Evolutionary conservation across 2,888 invertebrate species (phyloP), one percentile per base, ranked within the genome.

Genomic region (Ornithoptera priamus): DNA sequence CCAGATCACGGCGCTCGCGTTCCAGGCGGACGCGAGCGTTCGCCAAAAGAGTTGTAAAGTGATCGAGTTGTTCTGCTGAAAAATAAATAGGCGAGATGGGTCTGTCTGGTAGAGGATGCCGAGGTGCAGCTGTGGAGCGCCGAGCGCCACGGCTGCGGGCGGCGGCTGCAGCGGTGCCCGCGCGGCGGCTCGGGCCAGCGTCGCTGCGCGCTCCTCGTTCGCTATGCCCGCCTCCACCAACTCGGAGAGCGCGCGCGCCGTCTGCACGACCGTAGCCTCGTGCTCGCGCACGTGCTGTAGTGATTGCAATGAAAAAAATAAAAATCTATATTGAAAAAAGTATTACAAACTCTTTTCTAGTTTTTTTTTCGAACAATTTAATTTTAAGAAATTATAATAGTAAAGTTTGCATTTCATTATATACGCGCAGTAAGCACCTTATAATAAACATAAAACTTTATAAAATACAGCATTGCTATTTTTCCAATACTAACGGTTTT

Each of bases 31-130:
- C 22, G 93, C 92, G 67, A 93, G 82, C 1, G 93, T 90, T 58
- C 89, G 86, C 94, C 94, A 94, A 77, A 93, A 94, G 76, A 89
- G 90, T 65, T 93, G 93, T 24, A 94, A 86, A 8, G 90, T 87
- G 10, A 83, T 82, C 2, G 94, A 90, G 74, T 92, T 93, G 78
- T 93, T 93, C 72, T 90, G 90, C 76, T 93, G 92, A 76, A 91
- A 92, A 75, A 92, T 83, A 72, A 90, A 83, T 65, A 90, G 88
- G 68, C 83, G 81, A 66, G 86, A 81, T 57, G 89, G 85, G 71
- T 90, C 83, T 76, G 87, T 81, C 70, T 94, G 83, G 80, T 84
- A 91, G n/a, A 92, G 85, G 39, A 93, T 87, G 69, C 92, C 88
- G 18, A 93, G 88, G 72, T 93, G 90, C 22, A 93, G 85, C 68